Base-by-base conservation (phyloP, 1,140 invertebrate genomes). In the Anadara kagoshimensis region DNA sequence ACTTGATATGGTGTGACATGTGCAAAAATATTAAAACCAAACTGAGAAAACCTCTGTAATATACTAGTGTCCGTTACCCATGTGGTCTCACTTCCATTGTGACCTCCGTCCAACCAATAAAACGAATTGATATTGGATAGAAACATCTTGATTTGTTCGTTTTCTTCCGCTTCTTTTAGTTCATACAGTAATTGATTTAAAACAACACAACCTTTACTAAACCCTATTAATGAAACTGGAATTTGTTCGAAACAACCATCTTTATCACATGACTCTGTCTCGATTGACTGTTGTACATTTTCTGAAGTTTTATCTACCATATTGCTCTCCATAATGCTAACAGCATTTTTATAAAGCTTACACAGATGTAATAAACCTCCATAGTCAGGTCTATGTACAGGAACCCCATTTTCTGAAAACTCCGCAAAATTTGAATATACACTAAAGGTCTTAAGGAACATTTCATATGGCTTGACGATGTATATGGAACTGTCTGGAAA, bases 191-290 rank as follows among this genome's bases (percentile, higher is more conserved):
- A 91, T 90, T 97, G 95, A 91, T 97, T 97, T 67, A 97, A 91
- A 65, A 97, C 95, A 54, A 96, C 94, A 89, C 95, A 96, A 51
- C 96, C 96, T 91, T 97, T 97, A 87, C 95, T 97, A 87, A 97
- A 97, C 1, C 94, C 96, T 75, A 96, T 53, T 12, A 87, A 26
- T 53, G 62, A 53, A 1, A 86, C 58, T 26, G 78, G 64, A 49
- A 26, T 64, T 22, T 24, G 16, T 58, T 20, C 11, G 1, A 14
- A 22, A 43, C 43, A 71, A 22, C 62, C 44, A 16, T 53, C 44
- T n/a, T 29, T 51, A 54, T 76, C 54, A 64, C 62, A 64, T 10
- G 29, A 18, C 14, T 11, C 47, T 11, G 47, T 49, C 8, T 53
- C 11, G 5, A n/a, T 18, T 2, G 29, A 16, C n/a, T 20, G 43